phyloP scores from a whole-genome alignment of 2,797 vertebrate genomes.

The Alectoris magna region DNA sequence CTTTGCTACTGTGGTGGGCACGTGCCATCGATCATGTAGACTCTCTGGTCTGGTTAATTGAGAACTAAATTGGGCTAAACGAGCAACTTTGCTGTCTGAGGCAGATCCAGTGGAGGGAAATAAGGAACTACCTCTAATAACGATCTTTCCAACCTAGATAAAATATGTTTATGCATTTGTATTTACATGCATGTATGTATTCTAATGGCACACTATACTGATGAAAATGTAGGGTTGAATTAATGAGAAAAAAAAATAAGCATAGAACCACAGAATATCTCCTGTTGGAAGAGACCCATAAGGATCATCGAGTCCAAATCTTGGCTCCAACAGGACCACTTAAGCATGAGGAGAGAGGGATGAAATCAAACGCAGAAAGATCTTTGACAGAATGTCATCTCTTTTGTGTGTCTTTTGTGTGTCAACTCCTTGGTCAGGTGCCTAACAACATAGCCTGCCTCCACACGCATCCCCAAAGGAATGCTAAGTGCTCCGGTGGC shows the following conservation, averaged over 20 bases:
- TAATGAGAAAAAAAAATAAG: background rate
- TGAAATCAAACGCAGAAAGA: background rate
- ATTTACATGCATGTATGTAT: background rate
- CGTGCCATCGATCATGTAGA: background rate
- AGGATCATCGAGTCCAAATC: background rate
- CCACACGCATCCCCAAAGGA: background rate
- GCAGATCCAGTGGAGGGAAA: background rate
- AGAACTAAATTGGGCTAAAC: conserved; percentile 50
- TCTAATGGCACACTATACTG: background rate
- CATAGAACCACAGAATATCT: background rate
- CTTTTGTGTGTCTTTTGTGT: background rate
- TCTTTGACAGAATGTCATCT: background rate
- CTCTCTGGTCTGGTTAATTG: conserved; percentile 11
- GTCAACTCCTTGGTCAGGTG: background rate
- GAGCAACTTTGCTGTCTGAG: background rate
- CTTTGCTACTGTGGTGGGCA: background rate
- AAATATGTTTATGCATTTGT: background rate
- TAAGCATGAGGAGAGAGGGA: background rate
- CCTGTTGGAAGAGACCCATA: too few species aligned
- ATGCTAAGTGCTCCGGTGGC: background rate
- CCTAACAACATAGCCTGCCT: background rate
- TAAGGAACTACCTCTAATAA: background rate
- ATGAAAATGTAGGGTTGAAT: background rate
- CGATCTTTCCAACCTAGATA: background rate
- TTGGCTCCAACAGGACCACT: too few species aligned